Conservation (phyloP, 2,888 invertebrate genomes). For the Cremastinae sp. region DNA sequence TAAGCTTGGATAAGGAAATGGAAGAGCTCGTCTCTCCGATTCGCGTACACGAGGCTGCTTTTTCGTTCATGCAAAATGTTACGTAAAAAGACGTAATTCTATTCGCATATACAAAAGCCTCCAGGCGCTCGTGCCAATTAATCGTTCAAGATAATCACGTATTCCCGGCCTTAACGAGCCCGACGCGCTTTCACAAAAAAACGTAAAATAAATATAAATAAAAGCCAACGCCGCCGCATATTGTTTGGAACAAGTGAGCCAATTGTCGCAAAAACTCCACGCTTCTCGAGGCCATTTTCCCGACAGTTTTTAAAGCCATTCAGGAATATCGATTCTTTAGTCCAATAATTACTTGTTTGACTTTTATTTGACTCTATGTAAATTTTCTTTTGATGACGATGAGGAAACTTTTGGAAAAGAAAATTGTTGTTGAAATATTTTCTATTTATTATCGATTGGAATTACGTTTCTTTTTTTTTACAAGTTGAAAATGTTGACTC, state of each 20-base stretch:
- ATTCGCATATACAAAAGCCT: constrained; percentile 2
- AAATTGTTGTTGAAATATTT: too few species aligned
- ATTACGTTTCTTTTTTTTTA: too few species aligned
- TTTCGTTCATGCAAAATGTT: constrained; percentile 59
- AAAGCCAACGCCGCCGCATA: constrained; percentile 1
- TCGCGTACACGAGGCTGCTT: constrained; percentile 6
- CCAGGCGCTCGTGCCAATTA: constrained; percentile 62
- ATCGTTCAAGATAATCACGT: constrained; percentile 63
- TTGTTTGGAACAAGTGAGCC: not conserved
- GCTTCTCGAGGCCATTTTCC: too few species aligned
- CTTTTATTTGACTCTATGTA: too few species aligned
- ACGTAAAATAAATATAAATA: constrained; percentile 17
- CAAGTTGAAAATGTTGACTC: too few species aligned
- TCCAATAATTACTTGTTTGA: too few species aligned
- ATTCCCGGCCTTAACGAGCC: constrained; percentile 56
- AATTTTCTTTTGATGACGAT: too few species aligned
- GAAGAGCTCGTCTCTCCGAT: constrained; percentile 25
- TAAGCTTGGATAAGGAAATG: constrained; percentile 40
- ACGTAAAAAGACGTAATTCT: constrained; percentile 44
- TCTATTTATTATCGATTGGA: too few species aligned
- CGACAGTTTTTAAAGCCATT: too few species aligned
- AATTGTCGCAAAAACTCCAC: not conserved
- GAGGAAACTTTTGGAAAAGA: too few species aligned
- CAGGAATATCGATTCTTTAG: too few species aligned
- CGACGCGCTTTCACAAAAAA: constrained; percentile 61